These are phyloP conservation scores for Tachysurus vachellii DNA, from an alignment of 2,113 vertebrate species.

Conservation along the genomic window DNA sequence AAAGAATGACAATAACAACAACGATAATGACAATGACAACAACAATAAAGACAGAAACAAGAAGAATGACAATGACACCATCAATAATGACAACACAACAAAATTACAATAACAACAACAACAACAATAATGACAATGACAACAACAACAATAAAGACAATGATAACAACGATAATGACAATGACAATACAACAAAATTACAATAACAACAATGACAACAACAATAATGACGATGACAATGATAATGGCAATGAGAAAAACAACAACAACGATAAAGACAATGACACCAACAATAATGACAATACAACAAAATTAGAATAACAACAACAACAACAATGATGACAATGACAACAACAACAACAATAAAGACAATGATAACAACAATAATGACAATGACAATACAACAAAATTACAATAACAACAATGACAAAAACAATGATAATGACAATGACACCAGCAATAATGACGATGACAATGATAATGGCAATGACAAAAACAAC, in stretches of 20 bases:
- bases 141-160: background rate
- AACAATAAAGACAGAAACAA: no score
- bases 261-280: background rate
- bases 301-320: background rate
- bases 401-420: no score
- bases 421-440: background rate
- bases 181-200: background rate
- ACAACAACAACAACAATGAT: background rate
- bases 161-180: background rate
- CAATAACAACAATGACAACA: background rate
- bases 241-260: background rate
- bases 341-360: no score
- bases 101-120: background rate
- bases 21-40: background rate
- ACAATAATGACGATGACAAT: background rate
- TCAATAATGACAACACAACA: background rate
- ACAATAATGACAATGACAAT: no score
- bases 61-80: background rate
- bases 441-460: no score
- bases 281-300: background rate
- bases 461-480: no score
- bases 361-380: no score
- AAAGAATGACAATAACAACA: no score
- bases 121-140: background rate
- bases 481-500: no score